Evolutionary conservation across 2,888 invertebrate species (phyloP), one percentile per base, ranked within the genome.

Genomic region (Polydrusus cervinus): DNA sequence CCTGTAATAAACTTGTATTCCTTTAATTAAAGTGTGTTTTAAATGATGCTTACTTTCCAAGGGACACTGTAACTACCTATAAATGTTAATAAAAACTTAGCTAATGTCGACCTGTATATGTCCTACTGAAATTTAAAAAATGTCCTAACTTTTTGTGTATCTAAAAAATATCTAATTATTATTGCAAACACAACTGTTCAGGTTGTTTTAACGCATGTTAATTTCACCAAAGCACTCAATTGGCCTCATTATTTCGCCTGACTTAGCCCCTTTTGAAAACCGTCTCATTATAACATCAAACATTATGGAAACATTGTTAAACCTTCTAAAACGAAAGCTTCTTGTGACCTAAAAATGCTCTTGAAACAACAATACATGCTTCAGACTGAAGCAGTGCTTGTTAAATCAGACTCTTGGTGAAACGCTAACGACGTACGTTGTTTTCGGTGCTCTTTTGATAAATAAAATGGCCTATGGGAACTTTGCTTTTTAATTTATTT

Each of bases 361-460:
- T 64, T 49, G 25, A 64, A 69, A 64, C 69, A 74, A 70, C 74
- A 74, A 74, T 74, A 55, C 69, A 57, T 70, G 69, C 69, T 74
- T 64, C 69, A 49, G 47, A 20, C 60, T 74, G 40, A 66, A 67
- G 62, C 61, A 55, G 55, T 55, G 53, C 74, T 74, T 69, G 74
- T 74, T 74, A 74, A 13, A 57, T 65, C 57, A 47, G 68, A 68
- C 53, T 73, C 57, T 68, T 45, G 57, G 18, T 57, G 47, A 55
- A 47, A 55, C 57, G 57, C 47, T 62, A 73, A 68, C 73, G 73
- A 73, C 73, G 61, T 55, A 53, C 61, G 34, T 20, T 49, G 60
- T 68, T 73, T 73, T 68, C 73, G 34, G 62, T n/a, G 25, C 45
- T 55, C 49, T 61, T 57, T 61, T 72, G 51, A 40, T 68, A 16